Conservation (phyloP, 2,113 vertebrate species). For the Cheirogaleus medius region DNA sequence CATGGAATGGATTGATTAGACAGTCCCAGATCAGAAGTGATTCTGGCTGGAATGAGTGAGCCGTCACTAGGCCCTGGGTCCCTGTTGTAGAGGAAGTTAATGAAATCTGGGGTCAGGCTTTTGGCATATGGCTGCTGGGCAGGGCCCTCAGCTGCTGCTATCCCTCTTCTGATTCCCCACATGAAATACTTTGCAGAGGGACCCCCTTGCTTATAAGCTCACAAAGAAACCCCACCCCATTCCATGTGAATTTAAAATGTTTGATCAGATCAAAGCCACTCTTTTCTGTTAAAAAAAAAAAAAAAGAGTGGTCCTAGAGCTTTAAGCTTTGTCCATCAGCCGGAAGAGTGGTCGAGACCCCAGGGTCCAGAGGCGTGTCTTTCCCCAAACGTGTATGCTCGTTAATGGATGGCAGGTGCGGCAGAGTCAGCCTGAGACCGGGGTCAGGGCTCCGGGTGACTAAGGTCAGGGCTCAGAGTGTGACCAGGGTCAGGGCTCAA, state of each 20-base stretch:
- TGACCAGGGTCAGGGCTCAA: neutral
- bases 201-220: neutral
- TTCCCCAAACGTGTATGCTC: neutral
- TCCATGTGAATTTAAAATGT: neutral
- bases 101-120: neutral
- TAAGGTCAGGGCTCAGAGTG: neutral
- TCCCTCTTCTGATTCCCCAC: neutral
- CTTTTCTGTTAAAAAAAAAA: neutral
- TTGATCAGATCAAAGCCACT: neutral
- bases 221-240: neutral
- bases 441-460: neutral
- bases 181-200: neutral
- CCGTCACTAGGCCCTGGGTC: neutral
- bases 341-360: neutral
- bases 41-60: neutral
- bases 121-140: neutral
- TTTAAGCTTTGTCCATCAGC: neutral
- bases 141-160: neutral
- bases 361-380: neutral
- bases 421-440: neutral
- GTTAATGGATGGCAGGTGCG: neutral
- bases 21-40: neutral
- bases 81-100: neutral
- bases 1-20: neutral
- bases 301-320: neutral